A percentile compares a stretch with the other conserved stretches of the same genome.
Conservation (phyloP, 2,888 invertebrate species). For the Hipparchia semele region DNA sequence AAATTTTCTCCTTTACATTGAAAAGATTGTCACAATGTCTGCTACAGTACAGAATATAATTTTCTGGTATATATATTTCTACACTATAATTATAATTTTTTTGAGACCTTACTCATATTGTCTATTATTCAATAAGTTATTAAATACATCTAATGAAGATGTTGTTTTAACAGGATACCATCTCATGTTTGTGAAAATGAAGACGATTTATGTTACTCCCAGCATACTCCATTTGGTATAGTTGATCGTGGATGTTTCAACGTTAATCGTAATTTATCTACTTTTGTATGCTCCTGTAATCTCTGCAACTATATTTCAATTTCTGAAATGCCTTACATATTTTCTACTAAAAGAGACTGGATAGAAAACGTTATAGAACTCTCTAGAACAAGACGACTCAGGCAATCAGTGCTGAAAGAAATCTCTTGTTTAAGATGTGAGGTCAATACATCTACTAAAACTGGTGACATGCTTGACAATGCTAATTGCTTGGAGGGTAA, state of each 20-base stretch:
- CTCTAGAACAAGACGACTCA: constrained; percentile 58
- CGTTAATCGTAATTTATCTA: constrained; percentile 57
- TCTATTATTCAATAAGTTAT: too few species aligned
- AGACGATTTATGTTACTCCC: constrained; percentile 64
- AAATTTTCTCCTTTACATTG: too few species aligned
- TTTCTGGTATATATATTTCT: too few species aligned
- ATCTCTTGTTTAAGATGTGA: constrained; percentile 70
- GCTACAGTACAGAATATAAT: too few species aligned
- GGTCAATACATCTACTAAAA: constrained; percentile 55
- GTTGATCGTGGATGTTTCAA: constrained; percentile 69
- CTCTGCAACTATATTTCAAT: constrained; percentile 69
- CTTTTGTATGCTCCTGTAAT: constrained; percentile 70
- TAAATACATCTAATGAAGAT: too few species aligned
- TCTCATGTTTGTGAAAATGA: constrained; percentile 55
- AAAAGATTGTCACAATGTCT: too few species aligned
- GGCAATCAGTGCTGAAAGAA: constrained; percentile 60
- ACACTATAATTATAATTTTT: too few species aligned
- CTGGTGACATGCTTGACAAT: constrained; percentile 49
- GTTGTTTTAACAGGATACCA: constrained; percentile 51
- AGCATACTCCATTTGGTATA: constrained; percentile 71
- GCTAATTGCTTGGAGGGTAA: constrained; percentile 65
- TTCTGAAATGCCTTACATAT: constrained; percentile 66
- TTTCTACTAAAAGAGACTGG: constrained; percentile 62
- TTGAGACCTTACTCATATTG: too few species aligned
- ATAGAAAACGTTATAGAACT: constrained; percentile 65